Evolutionary conservation across 64 coral and sea anemone species (phyloP).

Genomic region (Anthopleura sola): DNA sequence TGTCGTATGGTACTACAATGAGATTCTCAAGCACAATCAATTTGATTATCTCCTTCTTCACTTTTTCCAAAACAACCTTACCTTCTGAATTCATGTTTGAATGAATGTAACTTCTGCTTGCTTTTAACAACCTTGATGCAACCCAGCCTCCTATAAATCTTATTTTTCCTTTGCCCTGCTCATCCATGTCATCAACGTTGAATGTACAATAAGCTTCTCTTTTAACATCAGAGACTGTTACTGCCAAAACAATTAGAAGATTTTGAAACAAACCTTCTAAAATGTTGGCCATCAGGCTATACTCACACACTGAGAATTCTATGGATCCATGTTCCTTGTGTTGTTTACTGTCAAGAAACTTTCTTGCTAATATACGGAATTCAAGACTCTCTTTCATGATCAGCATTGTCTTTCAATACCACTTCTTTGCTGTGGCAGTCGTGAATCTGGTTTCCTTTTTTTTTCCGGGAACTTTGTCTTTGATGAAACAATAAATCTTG

Average conservation of each 20-base stretch:
- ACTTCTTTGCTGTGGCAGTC: neutral
- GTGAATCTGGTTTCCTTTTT: neutral
- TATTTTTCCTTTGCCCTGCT: no score
- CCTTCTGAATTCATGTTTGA: neutral
- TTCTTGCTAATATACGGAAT: neutral
- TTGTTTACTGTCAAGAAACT: neutral
- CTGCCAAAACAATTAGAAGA: neutral
- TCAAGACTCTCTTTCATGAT: neutral
- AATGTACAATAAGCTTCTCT: neutral
- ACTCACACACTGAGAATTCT: neutral
- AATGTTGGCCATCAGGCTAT: neutral
- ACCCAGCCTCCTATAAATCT: neutral
- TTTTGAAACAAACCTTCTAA: neutral
- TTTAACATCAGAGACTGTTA: neutral
- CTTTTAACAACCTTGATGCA: neutral
- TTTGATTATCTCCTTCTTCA: no score
- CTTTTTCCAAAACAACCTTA: no score
- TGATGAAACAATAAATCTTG: neutral
- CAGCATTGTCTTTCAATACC: neutral
- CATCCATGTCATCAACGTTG: neutral
- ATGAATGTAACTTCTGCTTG: neutral
- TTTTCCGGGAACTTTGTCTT: neutral
- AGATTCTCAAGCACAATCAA: no score
- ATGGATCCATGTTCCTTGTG: neutral
- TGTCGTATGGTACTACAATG: no score